These are phyloP conservation scores for Hemaris fuciformis DNA, from an alignment of 2,888 invertebrate species.

Conservation along the genomic window DNA sequence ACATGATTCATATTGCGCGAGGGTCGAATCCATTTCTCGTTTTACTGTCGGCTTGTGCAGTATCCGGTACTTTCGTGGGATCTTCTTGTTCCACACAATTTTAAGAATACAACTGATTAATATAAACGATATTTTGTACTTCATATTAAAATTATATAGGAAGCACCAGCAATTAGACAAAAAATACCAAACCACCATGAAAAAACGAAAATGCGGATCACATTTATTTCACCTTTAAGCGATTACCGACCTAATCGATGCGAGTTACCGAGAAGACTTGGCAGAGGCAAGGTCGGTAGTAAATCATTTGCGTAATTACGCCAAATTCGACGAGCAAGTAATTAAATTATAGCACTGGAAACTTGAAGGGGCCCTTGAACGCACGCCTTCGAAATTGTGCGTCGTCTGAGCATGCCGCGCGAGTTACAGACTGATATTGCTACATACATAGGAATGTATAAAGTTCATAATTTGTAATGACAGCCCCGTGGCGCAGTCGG, in stretches of 20 bases:
- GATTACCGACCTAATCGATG: neutral
- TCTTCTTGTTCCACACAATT: no score
- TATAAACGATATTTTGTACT: no score
- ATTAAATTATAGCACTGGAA: conserved; percentile 62
- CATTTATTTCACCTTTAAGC: neutral
- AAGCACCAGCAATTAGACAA: no score
- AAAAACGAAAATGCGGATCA: neutral
- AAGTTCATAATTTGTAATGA: no score
- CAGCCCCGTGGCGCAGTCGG: no score
- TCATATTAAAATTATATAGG: no score
- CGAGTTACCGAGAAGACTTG: conserved; percentile 14
- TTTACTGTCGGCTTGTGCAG: no score
- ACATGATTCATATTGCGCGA: no score
- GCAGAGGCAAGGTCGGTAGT: conserved; percentile 32
- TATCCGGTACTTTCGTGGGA: no score
- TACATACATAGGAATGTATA: neutral
- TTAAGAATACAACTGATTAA: no score
- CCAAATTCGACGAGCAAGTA: conserved; percentile 48
- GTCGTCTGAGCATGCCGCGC: conserved; percentile 24
- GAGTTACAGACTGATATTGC: conserved; percentile 4
- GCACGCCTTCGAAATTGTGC: conserved; percentile 34
- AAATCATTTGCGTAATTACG: conserved; percentile 58
- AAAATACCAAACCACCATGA: no score
- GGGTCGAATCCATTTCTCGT: no score
- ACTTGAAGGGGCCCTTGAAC: conserved; percentile 39